A percentile compares a stretch with the other conserved stretches of the same genome.
Conservation (phyloP, 2,113 vertebrate species). For the Ailuropoda melanoleuca region DNA sequence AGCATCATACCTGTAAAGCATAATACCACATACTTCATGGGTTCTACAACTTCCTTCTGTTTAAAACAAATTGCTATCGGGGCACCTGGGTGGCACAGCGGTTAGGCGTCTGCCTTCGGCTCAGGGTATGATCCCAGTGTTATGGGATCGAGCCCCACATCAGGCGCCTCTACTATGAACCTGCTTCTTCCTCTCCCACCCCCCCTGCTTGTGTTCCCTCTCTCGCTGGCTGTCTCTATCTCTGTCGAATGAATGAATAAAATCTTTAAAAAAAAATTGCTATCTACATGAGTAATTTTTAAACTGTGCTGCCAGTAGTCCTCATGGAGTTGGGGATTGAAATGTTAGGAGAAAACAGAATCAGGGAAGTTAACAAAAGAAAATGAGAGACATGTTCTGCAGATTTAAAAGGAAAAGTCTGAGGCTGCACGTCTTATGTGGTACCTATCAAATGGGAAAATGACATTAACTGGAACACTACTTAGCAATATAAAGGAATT, state of each 20-base stretch:
- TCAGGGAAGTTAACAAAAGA: neutral
- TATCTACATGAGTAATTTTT: neutral
- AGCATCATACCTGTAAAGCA: neutral
- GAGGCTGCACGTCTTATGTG: neutral
- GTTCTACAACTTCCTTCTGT: neutral
- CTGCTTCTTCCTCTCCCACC: too few species aligned
- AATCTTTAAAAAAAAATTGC: neutral
- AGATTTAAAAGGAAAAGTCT: slow-evolving; percentile 17
- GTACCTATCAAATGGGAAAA: slow-evolving; percentile 23
- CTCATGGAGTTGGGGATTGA: neutral
- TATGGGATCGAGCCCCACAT: too few species aligned
- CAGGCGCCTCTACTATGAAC: too few species aligned
- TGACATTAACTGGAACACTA: slow-evolving; percentile 18
- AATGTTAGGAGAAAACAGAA: neutral
- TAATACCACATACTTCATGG: neutral
- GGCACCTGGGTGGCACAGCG: too few species aligned
- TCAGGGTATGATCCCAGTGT: too few species aligned
- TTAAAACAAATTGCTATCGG: neutral
- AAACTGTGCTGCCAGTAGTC: neutral
- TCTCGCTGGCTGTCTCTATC: too few species aligned
- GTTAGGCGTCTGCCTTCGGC: too few species aligned
- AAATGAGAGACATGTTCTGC: neutral
- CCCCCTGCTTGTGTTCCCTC: too few species aligned
- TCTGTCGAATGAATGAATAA: too few species aligned
- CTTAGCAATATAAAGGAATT: neutral